These are phyloP conservation scores for Diadromus collaris DNA, from an alignment of 2,888 invertebrate genomes.

Conservation along the genomic window DNA sequence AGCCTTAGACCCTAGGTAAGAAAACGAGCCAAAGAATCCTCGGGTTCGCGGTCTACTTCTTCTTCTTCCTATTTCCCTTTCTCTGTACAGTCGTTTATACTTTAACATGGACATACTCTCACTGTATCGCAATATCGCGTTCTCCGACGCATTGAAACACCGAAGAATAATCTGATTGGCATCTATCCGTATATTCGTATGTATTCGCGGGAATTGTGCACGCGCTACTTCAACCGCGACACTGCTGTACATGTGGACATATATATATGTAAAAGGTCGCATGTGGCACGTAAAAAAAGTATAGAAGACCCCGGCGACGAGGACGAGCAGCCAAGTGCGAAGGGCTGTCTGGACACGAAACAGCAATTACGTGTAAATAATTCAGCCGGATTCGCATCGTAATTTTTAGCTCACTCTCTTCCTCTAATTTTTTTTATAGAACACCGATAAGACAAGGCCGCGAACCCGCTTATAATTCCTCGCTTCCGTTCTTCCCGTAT, in stretches of 20 bases:
- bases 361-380: not conserved
- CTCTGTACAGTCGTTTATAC: not conserved
- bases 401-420: conserved; percentile 4
- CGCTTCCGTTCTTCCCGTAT: conserved; percentile 25
- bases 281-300: conserved; percentile 13
- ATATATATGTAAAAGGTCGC: not conserved
- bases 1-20: conserved; percentile 51
- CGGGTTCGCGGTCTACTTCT: conserved; percentile 25
- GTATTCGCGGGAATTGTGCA: conserved; percentile 8
- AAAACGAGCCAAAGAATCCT: conserved; percentile 53
- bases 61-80: conserved; percentile 15
- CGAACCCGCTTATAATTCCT: not conserved
- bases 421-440: not conserved
- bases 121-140: not conserved
- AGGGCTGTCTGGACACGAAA: not conserved
- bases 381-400: conserved; percentile 1
- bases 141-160: not conserved
- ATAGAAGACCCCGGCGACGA: conserved; percentile 7
- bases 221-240: conserved; percentile 2
- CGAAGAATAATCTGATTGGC: conserved; percentile 16
- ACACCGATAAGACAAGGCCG: conserved; percentile 18
- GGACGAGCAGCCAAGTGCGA: conserved; percentile 1
- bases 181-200: conserved; percentile 26
- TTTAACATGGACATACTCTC: not conserved
- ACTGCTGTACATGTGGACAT: not conserved